phyloP scores from a whole-genome alignment of 2,888 invertebrate species.

The Eumacrocentrus americanus region DNA sequence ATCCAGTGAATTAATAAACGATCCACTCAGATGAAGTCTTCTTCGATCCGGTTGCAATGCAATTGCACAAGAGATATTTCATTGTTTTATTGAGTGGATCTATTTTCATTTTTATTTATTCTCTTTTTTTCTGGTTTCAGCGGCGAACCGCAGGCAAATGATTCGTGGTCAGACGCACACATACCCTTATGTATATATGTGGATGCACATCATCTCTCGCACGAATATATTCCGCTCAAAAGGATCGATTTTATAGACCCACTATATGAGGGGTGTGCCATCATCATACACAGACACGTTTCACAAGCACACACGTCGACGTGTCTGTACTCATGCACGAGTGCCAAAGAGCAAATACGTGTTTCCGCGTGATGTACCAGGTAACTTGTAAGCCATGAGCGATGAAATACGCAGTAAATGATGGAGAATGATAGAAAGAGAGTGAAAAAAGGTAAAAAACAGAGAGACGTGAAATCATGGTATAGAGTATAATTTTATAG shows the following conservation, averaged over 20 bases:
- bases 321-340: conserved; percentile 35
- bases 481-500: not conserved
- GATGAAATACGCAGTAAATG: conserved; percentile 8
- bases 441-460: not conserved
- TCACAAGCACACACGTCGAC: conserved; percentile 18
- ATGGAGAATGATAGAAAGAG: not conserved
- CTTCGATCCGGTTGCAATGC: no score
- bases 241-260: conserved; percentile 16
- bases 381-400: conserved; percentile 27
- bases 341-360: conserved; percentile 52
- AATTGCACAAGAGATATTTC: not conserved
- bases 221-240: not conserved
- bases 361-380: conserved; percentile 46
- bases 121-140: not conserved
- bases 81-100: not conserved
- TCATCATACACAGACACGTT: not conserved
- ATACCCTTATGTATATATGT: not conserved
- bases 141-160: conserved; percentile 8
- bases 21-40: not conserved
- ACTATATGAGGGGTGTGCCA: conserved; percentile 9
- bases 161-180: conserved; percentile 8
- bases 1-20: not conserved
- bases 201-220: not conserved
- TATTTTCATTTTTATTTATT: not conserved
- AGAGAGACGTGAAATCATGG: not conserved